Conservation (phyloP, 2,888 invertebrate genomes). For the Daptonema setosum region DNA sequence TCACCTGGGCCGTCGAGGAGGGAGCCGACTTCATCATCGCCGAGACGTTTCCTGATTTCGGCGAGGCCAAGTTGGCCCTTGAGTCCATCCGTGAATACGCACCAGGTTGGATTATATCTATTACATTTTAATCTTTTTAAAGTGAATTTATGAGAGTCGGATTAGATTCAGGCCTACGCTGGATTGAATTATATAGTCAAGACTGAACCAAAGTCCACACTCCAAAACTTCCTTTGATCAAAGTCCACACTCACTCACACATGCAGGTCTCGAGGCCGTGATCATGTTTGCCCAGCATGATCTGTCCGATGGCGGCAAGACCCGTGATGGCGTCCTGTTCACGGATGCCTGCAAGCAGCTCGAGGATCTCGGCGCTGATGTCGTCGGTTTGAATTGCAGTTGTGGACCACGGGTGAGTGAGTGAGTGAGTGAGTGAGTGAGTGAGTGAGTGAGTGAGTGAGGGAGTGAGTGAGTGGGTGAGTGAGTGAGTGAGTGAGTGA, state of each 20-base stretch:
- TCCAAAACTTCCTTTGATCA: background rate
- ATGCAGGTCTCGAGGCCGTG: background rate
- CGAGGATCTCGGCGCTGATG: constrained; percentile 23
- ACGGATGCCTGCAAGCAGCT: constrained; percentile 8
- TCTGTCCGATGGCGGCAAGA: background rate
- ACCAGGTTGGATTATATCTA: constrained; percentile 12
- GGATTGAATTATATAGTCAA: background rate
- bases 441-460: no score
- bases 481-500: background rate
- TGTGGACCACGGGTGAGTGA: constrained; percentile 16
- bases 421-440: background rate
- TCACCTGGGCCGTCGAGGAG: constrained; percentile 25
- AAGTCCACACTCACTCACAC: no score
- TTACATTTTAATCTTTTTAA: background rate
- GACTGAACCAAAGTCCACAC: background rate
- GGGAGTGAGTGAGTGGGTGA: no score
- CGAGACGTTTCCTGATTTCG: constrained; percentile 23
- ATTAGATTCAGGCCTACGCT: no score
- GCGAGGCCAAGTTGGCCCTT: constrained; percentile 24
- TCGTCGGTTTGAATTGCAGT: constrained; percentile 25
- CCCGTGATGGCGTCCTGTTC: background rate
- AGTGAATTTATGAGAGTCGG: background rate
- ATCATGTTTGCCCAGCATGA: background rate
- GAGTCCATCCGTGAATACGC: constrained; percentile 22
- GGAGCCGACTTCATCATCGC: constrained; percentile 27